Evolutionary conservation across 2,113 vertebrate genomes (phyloP), one percentile per base, ranked within the genome.

Genomic region (Lepus timidus): DNA sequence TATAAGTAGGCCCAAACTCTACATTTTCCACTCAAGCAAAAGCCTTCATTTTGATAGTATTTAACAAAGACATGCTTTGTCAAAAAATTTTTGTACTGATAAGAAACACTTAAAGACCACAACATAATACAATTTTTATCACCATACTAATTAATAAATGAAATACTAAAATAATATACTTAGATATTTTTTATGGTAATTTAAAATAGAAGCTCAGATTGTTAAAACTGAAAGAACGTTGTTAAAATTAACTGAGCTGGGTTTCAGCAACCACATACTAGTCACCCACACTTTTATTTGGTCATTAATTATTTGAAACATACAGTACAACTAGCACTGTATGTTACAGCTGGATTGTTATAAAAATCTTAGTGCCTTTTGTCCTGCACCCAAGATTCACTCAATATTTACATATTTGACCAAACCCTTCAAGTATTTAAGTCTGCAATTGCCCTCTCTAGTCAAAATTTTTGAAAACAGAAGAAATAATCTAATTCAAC

Each of bases 401-500:
- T 92, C 36, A 65, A 3, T 81, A 39, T 64, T 93, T 73, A 68
- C 25, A 20, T 64, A 58, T 36, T 74, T 61, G 39, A 79, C 55
- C 23, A 52, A 49, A 83, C 49, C 23, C 52, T 76, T 51, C 64
- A 58, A 76, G 13, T 3, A 73, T 84, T 51, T 84, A 29, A 58
- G 13, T 85, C 74, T 78, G 13, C 4, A 64, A 86, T 7, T 76
- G 14, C 78, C 13, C 13, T 93, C 25, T 61, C 23, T n/a, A 55
- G n/a, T 67, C 13, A 80, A 70, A 92, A 85, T 11, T 67, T 75
- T 92, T 67, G 68, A 62, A 96, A 65, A 64, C 65, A 49, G 17
- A 76, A 86, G 27, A 73, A 90, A 96, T 87, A 93, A 94, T 68
- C 51, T 44, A 87, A 95, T 92, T 89, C 71, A 61, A 58, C 55